A percentile compares a stretch with the other conserved stretches of the same genome.
Conservation (phyloP, 2,888 invertebrate genomes). For the Cantharis nigra region DNA sequence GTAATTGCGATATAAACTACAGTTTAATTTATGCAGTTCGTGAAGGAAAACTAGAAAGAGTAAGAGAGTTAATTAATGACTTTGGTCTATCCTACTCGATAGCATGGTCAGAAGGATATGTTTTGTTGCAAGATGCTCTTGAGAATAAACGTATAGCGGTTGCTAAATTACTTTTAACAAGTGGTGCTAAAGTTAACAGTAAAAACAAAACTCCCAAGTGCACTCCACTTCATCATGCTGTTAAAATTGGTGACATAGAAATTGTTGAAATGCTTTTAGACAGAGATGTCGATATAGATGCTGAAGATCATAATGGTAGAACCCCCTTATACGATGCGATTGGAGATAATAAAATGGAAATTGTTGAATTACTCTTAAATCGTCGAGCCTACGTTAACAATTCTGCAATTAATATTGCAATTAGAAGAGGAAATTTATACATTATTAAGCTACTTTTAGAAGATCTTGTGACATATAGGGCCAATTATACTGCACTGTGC, state of each 20-base stretch:
- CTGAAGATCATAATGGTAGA: not conserved
- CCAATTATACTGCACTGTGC: not conserved
- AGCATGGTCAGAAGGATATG: slow-evolving; percentile 5
- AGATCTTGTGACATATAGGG: not conserved
- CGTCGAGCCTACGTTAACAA: no score
- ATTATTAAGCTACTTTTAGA: not conserved
- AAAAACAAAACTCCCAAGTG: no score
- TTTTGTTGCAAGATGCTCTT: no score
- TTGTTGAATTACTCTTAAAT: no score
- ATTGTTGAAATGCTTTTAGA: not conserved
- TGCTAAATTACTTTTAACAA: no score
- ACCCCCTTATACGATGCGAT: no score
- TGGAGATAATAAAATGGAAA: no score
- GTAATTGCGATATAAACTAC: not conserved
- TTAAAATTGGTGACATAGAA: not conserved
- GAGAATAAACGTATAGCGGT: no score
- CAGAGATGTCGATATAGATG: not conserved
- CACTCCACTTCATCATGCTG: not conserved
- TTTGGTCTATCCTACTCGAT: not conserved
- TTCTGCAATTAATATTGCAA: not conserved
- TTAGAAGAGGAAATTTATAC: not conserved
- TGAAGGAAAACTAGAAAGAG: not conserved
- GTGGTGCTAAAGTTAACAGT: no score
- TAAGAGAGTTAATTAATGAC: not conserved
- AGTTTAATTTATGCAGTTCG: slow-evolving; percentile 8